A percentile compares a stretch with the other conserved stretches of the same genome.
phyloP scores from a whole-genome alignment of 2,113 vertebrate species.

The Delphinus delphis region DNA sequence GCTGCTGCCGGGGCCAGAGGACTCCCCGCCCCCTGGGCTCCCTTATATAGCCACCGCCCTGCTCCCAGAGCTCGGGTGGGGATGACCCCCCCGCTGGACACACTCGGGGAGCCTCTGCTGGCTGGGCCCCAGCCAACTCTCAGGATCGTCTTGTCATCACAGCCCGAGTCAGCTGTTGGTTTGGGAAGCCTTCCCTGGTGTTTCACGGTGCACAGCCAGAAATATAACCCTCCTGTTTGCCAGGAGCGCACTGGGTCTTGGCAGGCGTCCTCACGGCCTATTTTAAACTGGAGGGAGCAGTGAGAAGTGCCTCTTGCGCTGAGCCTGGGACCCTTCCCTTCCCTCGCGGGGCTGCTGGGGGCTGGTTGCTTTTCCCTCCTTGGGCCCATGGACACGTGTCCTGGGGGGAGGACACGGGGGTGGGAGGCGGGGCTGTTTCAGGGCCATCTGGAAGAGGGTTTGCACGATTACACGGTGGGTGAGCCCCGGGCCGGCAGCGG shows the following conservation, averaged over 20 bases:
- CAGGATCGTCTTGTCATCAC: constrained; percentile 77
- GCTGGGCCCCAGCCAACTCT: constrained; percentile 4
- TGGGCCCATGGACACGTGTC: not conserved
- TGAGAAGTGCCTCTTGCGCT: not conserved
- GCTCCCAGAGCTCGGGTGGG: not conserved
- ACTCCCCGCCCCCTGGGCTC: constrained; percentile 29
- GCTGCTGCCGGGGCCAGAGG: not conserved
- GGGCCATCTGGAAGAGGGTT: not conserved
- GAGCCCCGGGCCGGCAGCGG: not conserved
- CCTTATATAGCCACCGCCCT: constrained; percentile 52
- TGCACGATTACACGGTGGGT: not conserved
- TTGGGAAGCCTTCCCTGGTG: constrained; percentile 76
- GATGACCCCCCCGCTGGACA: constrained; percentile 41
- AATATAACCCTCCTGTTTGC: constrained; percentile 81
- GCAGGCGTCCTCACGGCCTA: constrained; percentile 68
- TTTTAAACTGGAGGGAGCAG: constrained; percentile 70
- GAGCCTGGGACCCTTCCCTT: constrained; percentile 6
- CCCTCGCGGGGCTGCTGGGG: not conserved
- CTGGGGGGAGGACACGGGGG: not conserved
- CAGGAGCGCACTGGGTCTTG: constrained; percentile 81
- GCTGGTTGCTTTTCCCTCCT: not conserved
- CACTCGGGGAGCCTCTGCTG: not conserved
- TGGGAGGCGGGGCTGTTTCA: not conserved
- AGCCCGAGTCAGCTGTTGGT: constrained; percentile 85
- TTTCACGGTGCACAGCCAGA: constrained; percentile 80